Evolutionary conservation across 2,113 vertebrate species (phyloP).

Genomic region (Urocolius indicus): DNA sequence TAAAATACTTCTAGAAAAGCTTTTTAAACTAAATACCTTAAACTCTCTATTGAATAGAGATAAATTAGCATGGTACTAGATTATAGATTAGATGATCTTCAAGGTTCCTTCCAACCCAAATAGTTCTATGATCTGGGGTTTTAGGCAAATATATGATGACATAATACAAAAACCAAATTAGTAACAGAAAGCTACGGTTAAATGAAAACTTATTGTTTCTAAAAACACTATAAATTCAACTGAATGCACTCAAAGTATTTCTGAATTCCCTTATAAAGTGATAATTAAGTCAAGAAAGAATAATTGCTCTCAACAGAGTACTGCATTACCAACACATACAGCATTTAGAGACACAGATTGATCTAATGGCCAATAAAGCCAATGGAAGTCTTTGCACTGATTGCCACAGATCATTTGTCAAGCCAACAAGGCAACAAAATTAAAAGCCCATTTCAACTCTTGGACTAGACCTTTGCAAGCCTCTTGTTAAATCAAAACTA

Average conservation of each 20-base stretch:
- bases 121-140: background rate
- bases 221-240: background rate
- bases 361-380: constrained; percentile 17
- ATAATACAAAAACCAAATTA: background rate
- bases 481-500: background rate
- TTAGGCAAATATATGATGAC: background rate
- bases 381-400: background rate
- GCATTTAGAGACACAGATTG: background rate
- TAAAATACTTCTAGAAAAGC: background rate
- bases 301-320: constrained; percentile 9
- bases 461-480: background rate
- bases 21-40: background rate
- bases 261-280: constrained; percentile 5
- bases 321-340: background rate
- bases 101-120: too few relatives aligned
- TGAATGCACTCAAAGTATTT: background rate
- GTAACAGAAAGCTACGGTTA: background rate
- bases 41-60: background rate
- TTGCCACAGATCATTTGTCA: background rate
- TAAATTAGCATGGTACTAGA: background rate
- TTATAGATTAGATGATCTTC: background rate
- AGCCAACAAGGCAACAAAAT: background rate
- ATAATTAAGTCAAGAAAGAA: constrained; percentile 21
- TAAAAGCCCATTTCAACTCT: background rate
- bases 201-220: background rate